A percentile compares a stretch with the other conserved stretches of the same genome.
Evolutionary conservation across 2,888 invertebrate genomes (phyloP).

Genomic region (Conomelus anceps): DNA sequence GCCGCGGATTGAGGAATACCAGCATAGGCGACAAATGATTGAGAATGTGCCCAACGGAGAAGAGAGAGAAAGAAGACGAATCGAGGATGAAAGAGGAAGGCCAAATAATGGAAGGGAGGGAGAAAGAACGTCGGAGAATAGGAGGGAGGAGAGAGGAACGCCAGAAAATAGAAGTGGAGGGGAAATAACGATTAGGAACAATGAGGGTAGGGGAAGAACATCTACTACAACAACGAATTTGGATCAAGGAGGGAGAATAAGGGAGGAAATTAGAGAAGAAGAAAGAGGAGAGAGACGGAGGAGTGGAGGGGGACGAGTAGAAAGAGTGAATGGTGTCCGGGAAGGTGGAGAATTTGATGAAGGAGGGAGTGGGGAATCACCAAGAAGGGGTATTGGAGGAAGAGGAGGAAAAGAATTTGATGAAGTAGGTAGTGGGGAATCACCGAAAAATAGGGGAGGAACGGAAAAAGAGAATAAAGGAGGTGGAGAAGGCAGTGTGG

Average conservation of each 20-base stretch:
- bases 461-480: background rate
- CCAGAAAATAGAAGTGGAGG: background rate
- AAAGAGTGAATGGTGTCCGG: no score
- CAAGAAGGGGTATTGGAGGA: background rate
- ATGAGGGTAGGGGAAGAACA: background rate
- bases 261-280: background rate
- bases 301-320: background rate
- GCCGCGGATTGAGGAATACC: no score
- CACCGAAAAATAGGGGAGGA: background rate
- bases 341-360: background rate
- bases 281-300: background rate
- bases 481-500: no score
- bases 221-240: no score
- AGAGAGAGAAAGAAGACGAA: background rate
- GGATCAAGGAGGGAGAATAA: background rate
- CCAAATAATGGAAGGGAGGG: background rate
- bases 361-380: background rate
- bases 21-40: background rate
- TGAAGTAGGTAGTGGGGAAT: background rate
- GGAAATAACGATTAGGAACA: background rate
- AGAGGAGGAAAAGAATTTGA: background rate
- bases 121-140: background rate
- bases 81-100: background rate
- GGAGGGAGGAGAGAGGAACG: background rate
- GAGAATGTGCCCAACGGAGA: background rate